A percentile compares a stretch with the other conserved stretches of the same genome.
Conservation (phyloP, 1,140 invertebrate genomes). For the Gonatopus flavifemur region DNA sequence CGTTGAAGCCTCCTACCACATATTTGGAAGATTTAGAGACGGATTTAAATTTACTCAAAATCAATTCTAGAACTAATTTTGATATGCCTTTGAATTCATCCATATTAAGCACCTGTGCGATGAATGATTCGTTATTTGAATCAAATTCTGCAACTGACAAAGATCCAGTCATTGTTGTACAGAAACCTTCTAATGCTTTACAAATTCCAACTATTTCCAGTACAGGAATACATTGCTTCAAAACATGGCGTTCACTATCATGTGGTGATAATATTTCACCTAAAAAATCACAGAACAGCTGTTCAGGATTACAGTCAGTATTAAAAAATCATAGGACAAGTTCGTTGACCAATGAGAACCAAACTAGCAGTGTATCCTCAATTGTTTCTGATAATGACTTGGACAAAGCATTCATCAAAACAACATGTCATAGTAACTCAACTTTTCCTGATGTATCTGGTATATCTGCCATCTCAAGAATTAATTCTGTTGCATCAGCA, state of each 20-base stretch:
- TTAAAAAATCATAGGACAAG: constrained; percentile 4
- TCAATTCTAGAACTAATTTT: too few relatives aligned
- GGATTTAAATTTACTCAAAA: too few relatives aligned
- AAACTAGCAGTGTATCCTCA: constrained; percentile 1
- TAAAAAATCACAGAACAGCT: constrained; percentile 3
- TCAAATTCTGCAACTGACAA: constrained; percentile 10
- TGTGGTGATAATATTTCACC: constrained; percentile 18
- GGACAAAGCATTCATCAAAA: constrained; percentile 25
- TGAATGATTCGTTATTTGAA: constrained; percentile 43
- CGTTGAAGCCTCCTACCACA: too few relatives aligned
- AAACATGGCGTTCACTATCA: constrained; percentile 33
- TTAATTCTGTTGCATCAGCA: constrained; percentile 21
- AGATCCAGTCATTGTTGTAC: constrained; percentile 8
- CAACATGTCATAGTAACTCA: constrained; percentile 14
- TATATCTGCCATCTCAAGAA: constrained; percentile 28
- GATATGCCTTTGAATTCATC: constrained; percentile 24
- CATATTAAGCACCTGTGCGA: constrained; percentile 37
- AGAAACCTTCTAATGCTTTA: background rate
- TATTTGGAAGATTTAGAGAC: too few relatives aligned
- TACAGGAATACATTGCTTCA: background rate
- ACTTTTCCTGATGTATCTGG: constrained; percentile 26
- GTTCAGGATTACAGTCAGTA: constrained; percentile 15
- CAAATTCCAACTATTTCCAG: background rate
- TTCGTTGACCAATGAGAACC: background rate
- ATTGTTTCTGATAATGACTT: constrained; percentile 16